phyloP scores from a whole-genome alignment of 2,797 vertebrate species.

The Botia kubotai region DNA sequence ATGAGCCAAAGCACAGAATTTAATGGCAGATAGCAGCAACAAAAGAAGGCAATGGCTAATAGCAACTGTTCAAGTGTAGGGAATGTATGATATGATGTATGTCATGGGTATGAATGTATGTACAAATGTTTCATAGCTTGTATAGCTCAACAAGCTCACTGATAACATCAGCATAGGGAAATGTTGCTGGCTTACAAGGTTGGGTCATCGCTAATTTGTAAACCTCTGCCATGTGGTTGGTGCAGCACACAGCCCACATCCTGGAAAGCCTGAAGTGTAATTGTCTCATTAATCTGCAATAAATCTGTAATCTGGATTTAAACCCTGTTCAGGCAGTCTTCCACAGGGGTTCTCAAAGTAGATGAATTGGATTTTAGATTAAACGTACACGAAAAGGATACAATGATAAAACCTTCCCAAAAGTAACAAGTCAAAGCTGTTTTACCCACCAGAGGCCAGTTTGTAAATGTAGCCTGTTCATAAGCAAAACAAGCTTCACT shows the following conservation, averaged over 20 bases:
- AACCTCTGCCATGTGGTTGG: constrained; percentile 10
- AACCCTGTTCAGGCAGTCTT: background rate
- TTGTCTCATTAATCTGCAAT: constrained; percentile 39
- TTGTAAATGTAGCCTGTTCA: background rate
- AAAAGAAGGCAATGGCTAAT: background rate
- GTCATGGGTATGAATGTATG: too few species aligned
- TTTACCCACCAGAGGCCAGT: background rate
- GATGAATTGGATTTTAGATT: background rate
- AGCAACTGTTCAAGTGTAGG: background rate
- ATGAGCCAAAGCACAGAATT: constrained; percentile 8
- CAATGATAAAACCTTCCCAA: too few species aligned
- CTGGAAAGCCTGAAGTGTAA: constrained; percentile 22
- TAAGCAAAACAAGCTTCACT: constrained; percentile 33
- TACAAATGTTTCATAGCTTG: background rate
- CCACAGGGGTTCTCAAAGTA: background rate
- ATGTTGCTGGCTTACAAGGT: constrained; percentile 1
- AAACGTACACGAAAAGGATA: background rate
- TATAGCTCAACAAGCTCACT: background rate
- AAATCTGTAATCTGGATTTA: constrained; percentile 41
- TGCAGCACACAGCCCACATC: background rate
- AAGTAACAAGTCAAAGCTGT: background rate
- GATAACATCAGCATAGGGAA: background rate
- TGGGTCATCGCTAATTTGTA: background rate
- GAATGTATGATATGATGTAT: background rate
- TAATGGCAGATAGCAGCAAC: background rate